These are phyloP conservation scores for Capricornis sumatraensis DNA, from an alignment of 2,113 vertebrate genomes.

Conservation along the genomic window DNA sequence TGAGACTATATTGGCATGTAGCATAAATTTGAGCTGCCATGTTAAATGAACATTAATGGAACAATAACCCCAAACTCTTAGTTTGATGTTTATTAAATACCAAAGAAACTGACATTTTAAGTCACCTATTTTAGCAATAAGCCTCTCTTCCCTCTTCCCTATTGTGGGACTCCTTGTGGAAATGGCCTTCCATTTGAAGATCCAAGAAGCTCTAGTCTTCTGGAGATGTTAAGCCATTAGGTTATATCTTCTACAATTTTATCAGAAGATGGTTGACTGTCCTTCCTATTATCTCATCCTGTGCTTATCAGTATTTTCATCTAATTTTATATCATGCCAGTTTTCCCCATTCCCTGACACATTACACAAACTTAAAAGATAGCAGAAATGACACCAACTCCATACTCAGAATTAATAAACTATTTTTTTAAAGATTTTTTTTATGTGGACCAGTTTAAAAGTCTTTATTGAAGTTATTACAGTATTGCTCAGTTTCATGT, in stretches of 20 bases:
- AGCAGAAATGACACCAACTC: conserved; percentile 7
- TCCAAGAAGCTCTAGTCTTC: neutral
- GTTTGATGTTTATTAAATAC: conserved; percentile 24
- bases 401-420: conserved; percentile 42
- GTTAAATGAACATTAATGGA: neutral
- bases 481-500: neutral
- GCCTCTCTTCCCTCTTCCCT: conserved; percentile 9
- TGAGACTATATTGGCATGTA: neutral
- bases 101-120: neutral
- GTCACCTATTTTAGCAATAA: neutral
- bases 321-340: conserved; percentile 40
- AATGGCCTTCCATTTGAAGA: conserved; percentile 28
- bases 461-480: neutral
- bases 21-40: conserved; percentile 1
- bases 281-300: neutral
- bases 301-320: conserved; percentile 47
- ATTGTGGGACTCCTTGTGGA: neutral
- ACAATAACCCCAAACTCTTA: neutral
- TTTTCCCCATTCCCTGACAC: conserved; percentile 9
- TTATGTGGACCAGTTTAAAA: neutral
- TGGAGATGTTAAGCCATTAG: neutral
- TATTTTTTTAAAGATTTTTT: neutral
- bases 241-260: conserved; percentile 27
- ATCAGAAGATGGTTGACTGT: conserved; percentile 20
- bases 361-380: conserved; percentile 29